Evolutionary conservation across 2,888 invertebrate species (phyloP).

Genomic region (Dynastes hyllus): DNA sequence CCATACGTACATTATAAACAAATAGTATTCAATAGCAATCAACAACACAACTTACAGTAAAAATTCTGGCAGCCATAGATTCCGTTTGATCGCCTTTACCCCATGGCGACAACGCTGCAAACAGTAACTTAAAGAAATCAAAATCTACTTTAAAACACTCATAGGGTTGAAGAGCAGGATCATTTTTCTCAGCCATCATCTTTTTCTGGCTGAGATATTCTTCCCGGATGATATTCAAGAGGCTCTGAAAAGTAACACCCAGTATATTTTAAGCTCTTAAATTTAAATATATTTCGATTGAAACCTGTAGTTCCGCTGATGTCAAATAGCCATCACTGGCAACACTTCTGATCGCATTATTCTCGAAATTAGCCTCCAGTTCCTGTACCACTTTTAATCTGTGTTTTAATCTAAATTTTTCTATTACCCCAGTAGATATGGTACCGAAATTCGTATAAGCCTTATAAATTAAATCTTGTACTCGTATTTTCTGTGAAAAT

Average conservation of each 20-base stretch:
- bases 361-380: slow-evolving; percentile 91
- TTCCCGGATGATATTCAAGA: slow-evolving; percentile 76
- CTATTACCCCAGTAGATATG: slow-evolving; percentile 90
- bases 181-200: slow-evolving; percentile 77
- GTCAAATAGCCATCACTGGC: slow-evolving; percentile 80
- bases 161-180: slow-evolving; percentile 86
- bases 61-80: slow-evolving; percentile 88
- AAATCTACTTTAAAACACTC: slow-evolving; percentile 92
- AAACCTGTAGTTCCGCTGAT: slow-evolving; percentile 75
- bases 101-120: slow-evolving; percentile 93
- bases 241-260: slow-evolving; percentile 61
- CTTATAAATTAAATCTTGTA: slow-evolving; percentile 88
- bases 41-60: slow-evolving; percentile 79
- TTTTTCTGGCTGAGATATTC: slow-evolving; percentile 83
- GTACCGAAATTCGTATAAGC: slow-evolving; percentile 88
- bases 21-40: no score
- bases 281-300: no score
- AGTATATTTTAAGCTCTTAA: not conserved
- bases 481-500: slow-evolving; percentile 78
- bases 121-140: slow-evolving; percentile 90
- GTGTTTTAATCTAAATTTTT: slow-evolving; percentile 92
- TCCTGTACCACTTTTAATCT: slow-evolving; percentile 93
- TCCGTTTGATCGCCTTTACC: slow-evolving; percentile 87
- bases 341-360: slow-evolving; percentile 92
- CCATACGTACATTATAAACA: no score